Conservation (phyloP, 2,888 invertebrate genomes). For the Ceraclea dissimilis region DNA sequence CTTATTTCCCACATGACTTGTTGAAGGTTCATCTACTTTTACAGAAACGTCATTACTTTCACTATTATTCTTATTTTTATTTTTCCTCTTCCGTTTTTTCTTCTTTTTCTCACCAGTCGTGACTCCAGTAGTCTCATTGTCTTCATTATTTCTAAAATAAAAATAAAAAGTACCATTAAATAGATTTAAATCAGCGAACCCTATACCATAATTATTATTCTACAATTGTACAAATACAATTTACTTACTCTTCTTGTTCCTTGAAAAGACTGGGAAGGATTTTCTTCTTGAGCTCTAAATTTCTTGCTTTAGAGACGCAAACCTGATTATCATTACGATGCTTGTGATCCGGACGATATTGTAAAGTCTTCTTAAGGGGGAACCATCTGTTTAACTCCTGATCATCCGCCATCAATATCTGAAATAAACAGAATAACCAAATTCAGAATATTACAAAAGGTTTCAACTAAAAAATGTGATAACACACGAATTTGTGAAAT, state of each 20-base stretch:
- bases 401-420: constrained; percentile 89
- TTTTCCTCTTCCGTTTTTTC: constrained; percentile 14
- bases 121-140: constrained; percentile 7
- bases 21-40: not conserved
- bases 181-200: no score
- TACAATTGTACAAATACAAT: no score
- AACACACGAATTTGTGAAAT: constrained; percentile 5
- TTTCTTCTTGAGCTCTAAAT: constrained; percentile 67
- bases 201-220: no score
- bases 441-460: no score
- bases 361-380: constrained; percentile 80
- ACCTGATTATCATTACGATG: constrained; percentile 74
- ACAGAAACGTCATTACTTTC: not conserved
- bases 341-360: constrained; percentile 64
- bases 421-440: no score
- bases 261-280: constrained; percentile 70
- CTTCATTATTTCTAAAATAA: constrained; percentile 13
- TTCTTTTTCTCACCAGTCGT: constrained; percentile 7
- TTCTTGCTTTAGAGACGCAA: constrained; percentile 66
- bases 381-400: constrained; percentile 94
- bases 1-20: not conserved
- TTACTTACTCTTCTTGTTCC: constrained; percentile 33
- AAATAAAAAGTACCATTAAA: no score
- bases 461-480: constrained; percentile 15
- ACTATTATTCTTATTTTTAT: constrained; percentile 1